Base-by-base conservation (phyloP, 2,888 invertebrate genomes). In the Cepaea hortensis region DNA sequence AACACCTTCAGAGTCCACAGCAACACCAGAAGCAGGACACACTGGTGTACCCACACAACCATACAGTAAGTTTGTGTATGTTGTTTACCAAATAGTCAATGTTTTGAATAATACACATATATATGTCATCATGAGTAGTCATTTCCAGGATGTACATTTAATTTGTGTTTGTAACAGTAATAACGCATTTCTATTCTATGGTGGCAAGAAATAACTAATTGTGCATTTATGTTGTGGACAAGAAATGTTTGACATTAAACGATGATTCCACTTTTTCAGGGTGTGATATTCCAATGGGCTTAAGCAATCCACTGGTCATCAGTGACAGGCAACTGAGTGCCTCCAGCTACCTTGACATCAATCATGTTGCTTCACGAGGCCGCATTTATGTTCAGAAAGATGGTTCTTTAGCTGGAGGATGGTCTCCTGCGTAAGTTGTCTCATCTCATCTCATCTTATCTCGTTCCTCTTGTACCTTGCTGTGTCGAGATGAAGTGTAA, bases 251-350 rank as follows among this genome's bases (percentile, higher is more conserved):
- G 35, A 35, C 35, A 35, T 35, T 35, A 35, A 35, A 35, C 1
- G 35, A 35, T 35, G 35, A 35, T 35, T 35, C 35, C 35, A 35
- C 35, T 70, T 62, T 87, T 84, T 46, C 88, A 92, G 92, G 88
- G 55, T 93, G 93, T 90, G 89, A 90, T 76, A 81, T 92, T 77
- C 90, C 91, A 48, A 91, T 93, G 92, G 93, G 92, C 15, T 76
- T 93, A 62, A 88, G 90, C 18, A 92, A 92, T 87, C 89, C 88
- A 55, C 85, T 88, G 48, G 88, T 92, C 3, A 87, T 92, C 23
- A 87, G 89, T 20, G 91, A 91, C 82, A 87, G 88, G 46, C 93
- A 92, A 88, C 79, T 93, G 35, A 88, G 89, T 62, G 91, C 92
- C 3, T 92, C 93, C 11, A 91, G 91, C 11, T 85, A 84, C 20